phyloP scores from a whole-genome alignment of 2,888 invertebrate species.

The Rhagonycha lutea region DNA sequence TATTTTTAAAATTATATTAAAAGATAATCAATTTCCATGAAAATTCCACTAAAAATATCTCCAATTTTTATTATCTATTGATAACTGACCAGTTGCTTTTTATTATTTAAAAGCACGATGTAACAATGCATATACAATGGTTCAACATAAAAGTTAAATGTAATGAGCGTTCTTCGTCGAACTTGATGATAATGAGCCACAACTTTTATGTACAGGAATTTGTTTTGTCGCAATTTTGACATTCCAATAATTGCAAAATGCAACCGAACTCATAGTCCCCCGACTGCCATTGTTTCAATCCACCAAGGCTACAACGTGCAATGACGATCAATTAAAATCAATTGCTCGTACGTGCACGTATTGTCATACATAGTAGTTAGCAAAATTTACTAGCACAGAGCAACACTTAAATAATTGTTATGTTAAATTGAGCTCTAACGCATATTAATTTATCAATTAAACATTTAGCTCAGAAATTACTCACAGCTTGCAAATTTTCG shows the following conservation, averaged over 20 bases:
- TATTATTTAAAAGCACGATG: neutral
- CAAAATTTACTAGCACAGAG: neutral
- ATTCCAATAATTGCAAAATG: slow-evolving; percentile 42
- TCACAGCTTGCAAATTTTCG: neutral
- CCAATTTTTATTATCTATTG: neutral
- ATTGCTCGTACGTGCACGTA: slow-evolving; percentile 32
- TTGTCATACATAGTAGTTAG: neutral
- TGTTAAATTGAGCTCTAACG: neutral
- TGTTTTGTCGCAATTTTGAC: slow-evolving; percentile 42
- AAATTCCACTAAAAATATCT: neutral
- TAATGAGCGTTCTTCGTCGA: slow-evolving; percentile 12
- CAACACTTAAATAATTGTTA: neutral
- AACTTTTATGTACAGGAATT: slow-evolving; percentile 17
- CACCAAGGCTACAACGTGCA: slow-evolving; percentile 39
- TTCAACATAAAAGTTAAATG: neutral
- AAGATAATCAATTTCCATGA: too few species aligned
- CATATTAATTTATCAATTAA: neutral
- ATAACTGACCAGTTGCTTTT: neutral
- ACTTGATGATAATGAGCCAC: slow-evolving; percentile 22
- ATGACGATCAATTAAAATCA: slow-evolving; percentile 38
- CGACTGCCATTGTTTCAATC: slow-evolving; percentile 37
- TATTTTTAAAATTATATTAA: too few species aligned
- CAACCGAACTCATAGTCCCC: slow-evolving; percentile 36
- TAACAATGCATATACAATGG: neutral
- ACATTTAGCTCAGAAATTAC: neutral